Base-by-base conservation (phyloP, 2,113 vertebrate genomes). In the Dromaius novaehollandiae region DNA sequence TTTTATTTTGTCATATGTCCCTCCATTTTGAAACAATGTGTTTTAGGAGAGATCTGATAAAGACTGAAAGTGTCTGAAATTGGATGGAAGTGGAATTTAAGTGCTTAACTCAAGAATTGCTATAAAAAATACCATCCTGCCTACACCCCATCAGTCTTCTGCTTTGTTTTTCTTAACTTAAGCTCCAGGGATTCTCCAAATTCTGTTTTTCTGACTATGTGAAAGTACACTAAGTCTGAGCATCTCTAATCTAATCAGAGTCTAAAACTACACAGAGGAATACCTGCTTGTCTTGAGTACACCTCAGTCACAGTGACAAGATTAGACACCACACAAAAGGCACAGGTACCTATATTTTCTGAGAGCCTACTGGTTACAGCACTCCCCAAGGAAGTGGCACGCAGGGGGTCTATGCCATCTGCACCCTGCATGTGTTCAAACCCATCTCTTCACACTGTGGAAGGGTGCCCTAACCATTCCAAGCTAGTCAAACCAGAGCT, bases 351-450 rank as follows among this genome's bases (percentile, higher is more conserved):
- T 66, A 14, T 26, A 26, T 73, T 55, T 75, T 24, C 61, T 56
- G 3, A 69, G 30, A 73, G 5, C 2, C 22, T 24, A 24, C 14
- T 53, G 36, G 14, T 18, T 18, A 36, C 11, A 24, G 22, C 61
- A 36, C 21, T 16, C 30, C 19, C 21, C 20, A 24, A 64, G 40
- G 36, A 91, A 60, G 46, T 3, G 18, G 4, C 11, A 40, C 2
- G 19, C 14, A 48, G 0, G 0, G 13, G 18, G 6, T 51, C 53
- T 61, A 38, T 53, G 44, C 16, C 32, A 44, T 66, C 0, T 22
- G 76, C 58, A 66, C 22, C 58, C 58, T 86, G 60, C 36, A 34
- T 30, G 55, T 38, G 8, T 40, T 63, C 68, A 78, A 24, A 19
- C 8, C 32, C 9, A 2, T 3, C 3, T 25, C 21, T 74, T 40